Conservation (phyloP, 2,113 vertebrate species). For the Puma concolor region DNA sequence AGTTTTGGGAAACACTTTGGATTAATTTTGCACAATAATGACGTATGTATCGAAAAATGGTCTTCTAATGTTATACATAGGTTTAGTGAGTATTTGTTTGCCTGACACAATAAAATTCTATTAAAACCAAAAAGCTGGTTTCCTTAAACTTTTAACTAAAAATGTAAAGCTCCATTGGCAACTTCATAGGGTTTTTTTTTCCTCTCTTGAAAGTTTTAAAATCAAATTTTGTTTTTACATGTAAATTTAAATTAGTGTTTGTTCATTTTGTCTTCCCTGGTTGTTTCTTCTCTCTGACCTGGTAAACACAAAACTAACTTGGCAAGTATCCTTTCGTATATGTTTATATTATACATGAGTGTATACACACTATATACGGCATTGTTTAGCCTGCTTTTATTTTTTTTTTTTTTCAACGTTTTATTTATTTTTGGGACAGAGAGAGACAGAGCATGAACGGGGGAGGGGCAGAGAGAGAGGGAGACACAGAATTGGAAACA, state of each 20-base stretch:
- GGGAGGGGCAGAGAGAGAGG: too few species aligned
- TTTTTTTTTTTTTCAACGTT: too few species aligned
- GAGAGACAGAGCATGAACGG: too few species aligned
- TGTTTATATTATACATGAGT: not conserved
- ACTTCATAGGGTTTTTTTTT: not conserved
- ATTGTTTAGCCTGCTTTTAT: not conserved
- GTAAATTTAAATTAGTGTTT: not conserved
- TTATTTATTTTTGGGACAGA: too few species aligned
- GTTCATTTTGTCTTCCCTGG: not conserved
- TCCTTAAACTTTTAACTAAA: not conserved
- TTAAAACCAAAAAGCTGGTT: not conserved
- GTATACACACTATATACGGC: fast-evolving
- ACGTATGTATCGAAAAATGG: not conserved
- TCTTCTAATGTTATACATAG: not conserved
- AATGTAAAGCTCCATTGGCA: not conserved
- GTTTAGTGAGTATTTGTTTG: not conserved
- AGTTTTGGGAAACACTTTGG: not conserved
- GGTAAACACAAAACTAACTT: not conserved
- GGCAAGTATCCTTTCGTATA: not conserved
- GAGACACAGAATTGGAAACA: too few species aligned
- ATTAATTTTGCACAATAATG: conserved; percentile 47
- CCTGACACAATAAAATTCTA: not conserved
- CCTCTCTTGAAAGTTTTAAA: not conserved
- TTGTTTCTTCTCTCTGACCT: not conserved
- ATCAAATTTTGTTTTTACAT: not conserved